Percentiles rank a stretch among this genome's conserved stretches.
Conservation (phyloP, 2,113 vertebrate genomes). For the Indicator indicator region DNA sequence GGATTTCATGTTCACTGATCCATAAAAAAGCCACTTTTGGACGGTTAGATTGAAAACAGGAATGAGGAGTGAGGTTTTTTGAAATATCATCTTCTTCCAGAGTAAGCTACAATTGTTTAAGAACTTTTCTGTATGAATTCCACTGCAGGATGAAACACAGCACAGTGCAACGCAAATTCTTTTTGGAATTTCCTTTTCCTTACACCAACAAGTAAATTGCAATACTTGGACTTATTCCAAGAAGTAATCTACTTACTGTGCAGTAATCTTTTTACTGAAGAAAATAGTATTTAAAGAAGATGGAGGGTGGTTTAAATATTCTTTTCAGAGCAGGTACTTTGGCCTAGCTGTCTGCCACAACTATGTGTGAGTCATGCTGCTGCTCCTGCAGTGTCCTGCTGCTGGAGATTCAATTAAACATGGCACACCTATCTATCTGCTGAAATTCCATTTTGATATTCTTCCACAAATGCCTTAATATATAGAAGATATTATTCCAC, state of each 20-base stretch:
- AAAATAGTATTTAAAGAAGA: background rate
- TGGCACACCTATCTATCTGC: background rate
- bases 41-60: background rate
- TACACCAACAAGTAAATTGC: background rate
- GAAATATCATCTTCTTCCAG: background rate
- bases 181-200: background rate
- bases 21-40: background rate
- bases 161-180: background rate
- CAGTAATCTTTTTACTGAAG: background rate
- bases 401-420: background rate
- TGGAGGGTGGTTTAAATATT: background rate
- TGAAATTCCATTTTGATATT: background rate
- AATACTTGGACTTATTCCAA: background rate
- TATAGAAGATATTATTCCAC: background rate
- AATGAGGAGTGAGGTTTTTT: background rate
- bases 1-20: background rate
- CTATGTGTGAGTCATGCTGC: background rate
- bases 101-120: background rate
- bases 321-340: background rate
- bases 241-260: background rate
- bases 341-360: accelerated
- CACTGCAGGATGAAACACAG: background rate
- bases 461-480: background rate
- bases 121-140: background rate
- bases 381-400: background rate